A percentile compares a stretch with the other conserved stretches of the same genome.
These are phyloP conservation scores for Acomys russatus DNA, from an alignment of 2,797 vertebrate genomes.

Conservation along the genomic window DNA sequence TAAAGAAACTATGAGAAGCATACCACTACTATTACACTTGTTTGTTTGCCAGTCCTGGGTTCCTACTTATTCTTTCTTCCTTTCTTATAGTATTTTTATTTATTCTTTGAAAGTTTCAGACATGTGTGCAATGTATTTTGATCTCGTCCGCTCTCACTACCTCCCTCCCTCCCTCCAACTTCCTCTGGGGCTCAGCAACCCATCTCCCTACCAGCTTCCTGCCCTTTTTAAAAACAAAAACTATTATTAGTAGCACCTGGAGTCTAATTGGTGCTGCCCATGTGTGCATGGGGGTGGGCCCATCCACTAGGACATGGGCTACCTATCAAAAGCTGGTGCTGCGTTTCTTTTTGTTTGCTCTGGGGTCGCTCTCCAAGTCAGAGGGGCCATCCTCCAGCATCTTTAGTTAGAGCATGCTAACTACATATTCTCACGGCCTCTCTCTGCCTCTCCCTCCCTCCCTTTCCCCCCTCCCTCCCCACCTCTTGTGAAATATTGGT, in stretches of 20 bases:
- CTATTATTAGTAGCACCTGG: neutral
- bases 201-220: neutral
- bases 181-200: neutral
- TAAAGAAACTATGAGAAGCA: slow-evolving; percentile 28
- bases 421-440: neutral
- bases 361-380: neutral
- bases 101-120: neutral
- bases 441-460: neutral
- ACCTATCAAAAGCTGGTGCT: too few species aligned
- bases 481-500: neutral
- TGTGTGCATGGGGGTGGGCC: neutral
- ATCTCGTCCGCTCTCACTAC: neutral
- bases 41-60: neutral
- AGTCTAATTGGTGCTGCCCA: neutral
- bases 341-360: neutral
- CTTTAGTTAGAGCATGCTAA: neutral
- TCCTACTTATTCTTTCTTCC: neutral
- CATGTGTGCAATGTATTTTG: neutral
- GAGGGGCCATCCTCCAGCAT: neutral
- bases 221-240: neutral
- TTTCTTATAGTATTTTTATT: neutral
- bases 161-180: neutral
- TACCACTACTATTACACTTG: neutral
- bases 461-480: neutral
- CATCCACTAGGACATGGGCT: too few species aligned